Conservation (phyloP, 1,140 invertebrate genomes). For the Ptiloglossa arizonensis region DNA sequence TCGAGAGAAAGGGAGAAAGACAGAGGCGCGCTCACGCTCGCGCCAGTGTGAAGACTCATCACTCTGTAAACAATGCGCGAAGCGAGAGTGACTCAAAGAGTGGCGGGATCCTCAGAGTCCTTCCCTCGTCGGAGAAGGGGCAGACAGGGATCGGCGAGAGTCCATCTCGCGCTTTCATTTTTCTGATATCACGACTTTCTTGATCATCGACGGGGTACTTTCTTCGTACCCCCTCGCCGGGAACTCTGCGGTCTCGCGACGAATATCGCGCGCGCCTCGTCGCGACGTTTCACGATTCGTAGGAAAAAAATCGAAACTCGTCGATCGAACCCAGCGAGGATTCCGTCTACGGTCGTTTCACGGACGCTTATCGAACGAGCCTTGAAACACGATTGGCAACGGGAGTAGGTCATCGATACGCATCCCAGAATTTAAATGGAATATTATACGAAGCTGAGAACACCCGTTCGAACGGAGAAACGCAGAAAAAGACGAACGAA, state of each 20-base stretch:
- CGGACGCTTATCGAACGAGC: slow-evolving; percentile 5
- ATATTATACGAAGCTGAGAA: neutral
- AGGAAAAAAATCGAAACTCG: neutral
- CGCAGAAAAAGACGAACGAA: neutral
- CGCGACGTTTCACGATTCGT: neutral
- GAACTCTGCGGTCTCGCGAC: slow-evolving; percentile 17
- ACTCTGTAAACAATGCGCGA: slow-evolving; percentile 79
- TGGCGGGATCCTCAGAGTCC: slow-evolving; percentile 70
- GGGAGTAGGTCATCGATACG: slow-evolving; percentile 21
- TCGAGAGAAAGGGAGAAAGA: slow-evolving; percentile 59
- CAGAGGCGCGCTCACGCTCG: slow-evolving; percentile 63
- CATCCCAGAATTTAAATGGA: slow-evolving; percentile 34
- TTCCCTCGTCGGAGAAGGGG: slow-evolving; percentile 49
- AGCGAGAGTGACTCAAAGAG: slow-evolving; percentile 75
- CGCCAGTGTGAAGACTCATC: slow-evolving; percentile 80
- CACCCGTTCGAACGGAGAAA: neutral
- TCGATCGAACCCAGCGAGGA: neutral
- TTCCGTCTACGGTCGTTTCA: neutral
- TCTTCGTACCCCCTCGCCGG: neutral
- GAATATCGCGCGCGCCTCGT: neutral
- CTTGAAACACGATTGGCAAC: slow-evolving; percentile 18
- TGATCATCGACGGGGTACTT: slow-evolving; percentile 37
- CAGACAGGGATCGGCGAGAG: slow-evolving; percentile 49
- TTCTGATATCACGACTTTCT: slow-evolving; percentile 60
- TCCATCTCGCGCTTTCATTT: slow-evolving; percentile 47